Evolutionary conservation across 2,888 invertebrate genomes (phyloP).

Genomic region (Leistus spinibarbis): DNA sequence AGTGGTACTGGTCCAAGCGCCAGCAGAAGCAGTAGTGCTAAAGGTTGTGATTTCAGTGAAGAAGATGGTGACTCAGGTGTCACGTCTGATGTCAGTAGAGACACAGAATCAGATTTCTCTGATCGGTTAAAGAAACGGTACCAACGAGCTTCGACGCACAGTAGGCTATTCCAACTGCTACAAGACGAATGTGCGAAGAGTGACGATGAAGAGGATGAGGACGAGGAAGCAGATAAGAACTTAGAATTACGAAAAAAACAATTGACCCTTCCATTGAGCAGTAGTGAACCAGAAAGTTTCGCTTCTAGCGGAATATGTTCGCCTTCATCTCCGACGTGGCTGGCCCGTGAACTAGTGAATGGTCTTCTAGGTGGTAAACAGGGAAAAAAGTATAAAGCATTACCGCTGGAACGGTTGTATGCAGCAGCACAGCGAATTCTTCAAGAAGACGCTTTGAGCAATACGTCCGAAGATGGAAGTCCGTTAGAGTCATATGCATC

Average conservation of each 20-base stretch:
- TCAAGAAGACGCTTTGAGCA: slow-evolving; percentile 60
- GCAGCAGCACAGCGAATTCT: slow-evolving; percentile 63
- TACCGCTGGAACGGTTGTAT: slow-evolving; percentile 65
- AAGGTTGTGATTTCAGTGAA: slow-evolving; percentile 49
- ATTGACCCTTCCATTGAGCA: slow-evolving; percentile 60
- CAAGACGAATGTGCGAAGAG: slow-evolving; percentile 64
- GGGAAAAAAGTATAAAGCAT: slow-evolving; percentile 60
- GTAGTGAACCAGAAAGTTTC: slow-evolving; percentile 60
- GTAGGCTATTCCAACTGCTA: slow-evolving; percentile 69
- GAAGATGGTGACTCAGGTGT: slow-evolving; percentile 73
- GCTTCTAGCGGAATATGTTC: slow-evolving; percentile 63
- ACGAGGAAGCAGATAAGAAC: slow-evolving; percentile 50
- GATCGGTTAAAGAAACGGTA: slow-evolving; percentile 66
- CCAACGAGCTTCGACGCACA: slow-evolving; percentile 74
- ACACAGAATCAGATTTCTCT: slow-evolving; percentile 68
- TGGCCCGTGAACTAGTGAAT: slow-evolving; percentile 65
- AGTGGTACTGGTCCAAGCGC: slow-evolving; percentile 47
- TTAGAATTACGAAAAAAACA: slow-evolving; percentile 58
- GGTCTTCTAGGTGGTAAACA: slow-evolving; percentile 63
- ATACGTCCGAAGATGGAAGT: slow-evolving; percentile 55
- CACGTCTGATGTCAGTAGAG: slow-evolving; percentile 71
- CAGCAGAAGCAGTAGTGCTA: slow-evolving; percentile 47
- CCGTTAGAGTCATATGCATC: slow-evolving; percentile 20
- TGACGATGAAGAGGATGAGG: slow-evolving; percentile 51
- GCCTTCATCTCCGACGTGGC: slow-evolving; percentile 58